Conservation (phyloP, 2,113 vertebrate genomes). For the Nannobrachium achirus region DNA sequence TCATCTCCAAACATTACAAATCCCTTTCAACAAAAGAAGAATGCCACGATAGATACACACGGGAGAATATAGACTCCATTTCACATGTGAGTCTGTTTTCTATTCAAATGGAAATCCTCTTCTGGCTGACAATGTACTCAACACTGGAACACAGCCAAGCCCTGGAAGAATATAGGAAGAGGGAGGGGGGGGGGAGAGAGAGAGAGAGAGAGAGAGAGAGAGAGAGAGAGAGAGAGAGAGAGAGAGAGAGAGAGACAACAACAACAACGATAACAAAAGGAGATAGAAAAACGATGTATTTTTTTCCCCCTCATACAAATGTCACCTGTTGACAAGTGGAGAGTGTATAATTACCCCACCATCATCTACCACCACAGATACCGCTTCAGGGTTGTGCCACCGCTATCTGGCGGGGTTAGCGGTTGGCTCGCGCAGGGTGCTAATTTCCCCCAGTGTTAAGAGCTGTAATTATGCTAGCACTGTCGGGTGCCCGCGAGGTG, state of each 20-base stretch:
- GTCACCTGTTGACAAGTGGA: neutral
- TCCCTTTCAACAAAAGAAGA: no score
- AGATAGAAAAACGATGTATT: neutral
- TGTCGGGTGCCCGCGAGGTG: slow-evolving; percentile 86
- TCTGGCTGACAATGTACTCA: neutral
- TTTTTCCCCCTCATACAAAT: slow-evolving; percentile 18
- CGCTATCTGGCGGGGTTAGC: slow-evolving; percentile 46
- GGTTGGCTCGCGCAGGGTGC: slow-evolving; percentile 79
- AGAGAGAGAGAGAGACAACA: no score
- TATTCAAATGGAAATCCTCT: neutral
- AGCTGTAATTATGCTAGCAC: slow-evolving; percentile 91
- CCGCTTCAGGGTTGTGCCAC: slow-evolving; percentile 34
- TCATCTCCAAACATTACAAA: no score
- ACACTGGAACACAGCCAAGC: neutral
- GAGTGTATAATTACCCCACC: slow-evolving; percentile 42
- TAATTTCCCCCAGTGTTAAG: slow-evolving; percentile 88
- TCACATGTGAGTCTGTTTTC: neutral
- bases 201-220: neutral
- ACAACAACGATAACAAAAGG: no score
- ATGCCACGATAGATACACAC: no score
- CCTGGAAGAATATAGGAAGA: neutral
- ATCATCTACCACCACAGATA: slow-evolving; percentile 47
- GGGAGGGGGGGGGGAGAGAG: neutral
- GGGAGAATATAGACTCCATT: neutral
- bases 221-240: no score